Conservation (phyloP, 2,797 vertebrate genomes). For the Cottoperca gobio region DNA sequence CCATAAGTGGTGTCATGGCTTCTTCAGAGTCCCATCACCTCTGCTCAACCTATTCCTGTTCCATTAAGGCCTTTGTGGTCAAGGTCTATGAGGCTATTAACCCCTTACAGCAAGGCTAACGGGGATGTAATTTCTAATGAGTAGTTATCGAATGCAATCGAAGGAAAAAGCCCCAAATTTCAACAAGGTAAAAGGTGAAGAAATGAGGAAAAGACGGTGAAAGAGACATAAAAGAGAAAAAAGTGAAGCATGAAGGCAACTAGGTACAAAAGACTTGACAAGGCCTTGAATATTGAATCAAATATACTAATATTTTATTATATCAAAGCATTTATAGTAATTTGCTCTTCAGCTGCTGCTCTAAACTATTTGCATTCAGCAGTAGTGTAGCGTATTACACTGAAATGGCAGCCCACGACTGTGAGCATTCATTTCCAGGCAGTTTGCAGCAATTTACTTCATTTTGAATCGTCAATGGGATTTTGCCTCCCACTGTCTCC, state of each 20-base stretch:
- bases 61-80: conserved; percentile 68
- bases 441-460: conserved; percentile 23
- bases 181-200: conserved; percentile 14
- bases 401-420: not conserved
- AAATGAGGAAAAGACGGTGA: conserved; percentile 15
- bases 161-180: conserved; percentile 13
- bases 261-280: conserved; percentile 1
- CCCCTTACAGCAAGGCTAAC: conserved; percentile 47
- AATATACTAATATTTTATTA: not conserved
- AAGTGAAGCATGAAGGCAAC: not conserved
- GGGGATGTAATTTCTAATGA: conserved; percentile 65
- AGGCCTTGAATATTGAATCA: conserved; percentile 4
- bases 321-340: conserved; percentile 4
- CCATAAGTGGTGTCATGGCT: conserved; percentile 70
- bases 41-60: conserved; percentile 61
- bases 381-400: not conserved
- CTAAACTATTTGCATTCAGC: conserved; percentile 5
- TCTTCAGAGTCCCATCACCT: conserved; percentile 58
- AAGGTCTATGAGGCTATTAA: conserved; percentile 71
- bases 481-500: conserved; percentile 27
- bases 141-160: conserved; percentile 36
- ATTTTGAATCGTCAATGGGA: conserved; percentile 33
- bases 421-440: conserved; percentile 9
- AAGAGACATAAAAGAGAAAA: conserved; percentile 5
- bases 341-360: conserved; percentile 21